A percentile compares a stretch with the other conserved stretches of the same genome.
These are phyloP conservation scores for Hydrolagus colliei DNA, from an alignment of 2,797 vertebrate species.

Conservation along the genomic window DNA sequence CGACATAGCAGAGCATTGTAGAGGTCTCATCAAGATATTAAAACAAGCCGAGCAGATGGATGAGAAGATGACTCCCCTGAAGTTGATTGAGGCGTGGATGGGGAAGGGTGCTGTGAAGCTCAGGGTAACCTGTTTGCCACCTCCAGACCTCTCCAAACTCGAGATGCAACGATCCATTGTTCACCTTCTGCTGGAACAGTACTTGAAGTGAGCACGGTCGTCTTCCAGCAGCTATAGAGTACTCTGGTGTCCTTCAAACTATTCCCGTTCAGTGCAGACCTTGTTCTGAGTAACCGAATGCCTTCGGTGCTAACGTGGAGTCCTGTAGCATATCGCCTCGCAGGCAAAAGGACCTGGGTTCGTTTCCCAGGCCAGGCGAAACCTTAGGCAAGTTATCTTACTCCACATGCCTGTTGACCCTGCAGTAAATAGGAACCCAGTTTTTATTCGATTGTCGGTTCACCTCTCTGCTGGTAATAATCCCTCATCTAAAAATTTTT, in stretches of 20 bases:
- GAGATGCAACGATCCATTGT: slow-evolving; percentile 75
- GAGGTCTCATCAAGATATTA: slow-evolving; percentile 74
- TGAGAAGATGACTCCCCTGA: slow-evolving; percentile 87
- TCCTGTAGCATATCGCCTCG: too few relatives aligned
- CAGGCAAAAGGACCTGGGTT: not conserved
- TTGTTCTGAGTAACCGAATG: too few relatives aligned
- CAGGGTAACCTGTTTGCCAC: slow-evolving; percentile 64
- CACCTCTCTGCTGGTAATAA: too few relatives aligned
- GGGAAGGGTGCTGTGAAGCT: slow-evolving; percentile 76
- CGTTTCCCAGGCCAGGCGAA: not conserved
- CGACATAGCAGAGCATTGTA: slow-evolving; percentile 67
- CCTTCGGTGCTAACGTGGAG: not conserved
- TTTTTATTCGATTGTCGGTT: too few relatives aligned
- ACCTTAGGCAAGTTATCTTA: not conserved
- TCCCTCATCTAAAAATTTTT: too few relatives aligned
- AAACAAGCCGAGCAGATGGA: slow-evolving; percentile 65
- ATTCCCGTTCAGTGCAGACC: too few relatives aligned
- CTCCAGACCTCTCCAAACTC: slow-evolving; percentile 57
- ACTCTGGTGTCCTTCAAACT: too few relatives aligned
- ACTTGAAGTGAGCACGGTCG: slow-evolving; percentile 65
- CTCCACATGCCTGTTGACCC: too few relatives aligned
- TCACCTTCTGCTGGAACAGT: slow-evolving; percentile 71
- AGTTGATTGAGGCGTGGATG: slow-evolving; percentile 80
- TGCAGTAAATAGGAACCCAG: too few relatives aligned
- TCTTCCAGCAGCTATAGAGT: not conserved